These are phyloP conservation scores for Apotomis capreana DNA, from an alignment of 2,888 invertebrate species.

Conservation along the genomic window DNA sequence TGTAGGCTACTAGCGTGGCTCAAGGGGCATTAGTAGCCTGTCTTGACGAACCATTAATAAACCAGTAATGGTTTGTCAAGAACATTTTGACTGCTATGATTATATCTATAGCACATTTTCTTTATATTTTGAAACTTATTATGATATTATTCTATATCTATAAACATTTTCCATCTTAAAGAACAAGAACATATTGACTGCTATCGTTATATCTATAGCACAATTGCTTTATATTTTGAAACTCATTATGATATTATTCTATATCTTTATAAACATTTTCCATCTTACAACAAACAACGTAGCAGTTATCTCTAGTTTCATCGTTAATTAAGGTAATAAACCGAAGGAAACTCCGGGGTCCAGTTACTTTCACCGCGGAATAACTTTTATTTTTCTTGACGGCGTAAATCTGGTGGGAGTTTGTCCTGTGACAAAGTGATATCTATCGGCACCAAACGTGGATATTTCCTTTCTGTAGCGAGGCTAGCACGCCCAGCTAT, in stretches of 20 bases:
- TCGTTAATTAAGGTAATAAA: constrained; percentile 21
- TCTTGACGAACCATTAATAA: too few species aligned
- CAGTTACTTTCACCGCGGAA: constrained; percentile 10
- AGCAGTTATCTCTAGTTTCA: constrained; percentile 1
- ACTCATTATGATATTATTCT: not conserved
- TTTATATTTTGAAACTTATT: too few species aligned
- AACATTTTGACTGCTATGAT: too few species aligned
- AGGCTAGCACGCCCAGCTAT: constrained; percentile 10
- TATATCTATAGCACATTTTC: too few species aligned
- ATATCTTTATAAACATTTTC: not conserved
- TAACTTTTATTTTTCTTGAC: constrained; percentile 14
- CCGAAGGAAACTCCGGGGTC: constrained; percentile 1
- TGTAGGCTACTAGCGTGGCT: too few species aligned
- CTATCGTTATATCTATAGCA: too few species aligned
- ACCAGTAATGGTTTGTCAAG: too few species aligned
- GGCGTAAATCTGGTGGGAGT: constrained; percentile 12
- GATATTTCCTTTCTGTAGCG: constrained; percentile 12
- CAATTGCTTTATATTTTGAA: too few species aligned
- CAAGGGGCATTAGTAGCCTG: too few species aligned
- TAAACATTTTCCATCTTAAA: not conserved
- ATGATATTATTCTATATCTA: not conserved
- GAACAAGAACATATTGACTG: too few species aligned
- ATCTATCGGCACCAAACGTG: constrained; percentile 26
- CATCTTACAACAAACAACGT: not conserved
- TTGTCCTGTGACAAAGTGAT: constrained; percentile 28